Conservation (phyloP, 2,113 vertebrate genomes). For the Hyaena hyaena region DNA sequence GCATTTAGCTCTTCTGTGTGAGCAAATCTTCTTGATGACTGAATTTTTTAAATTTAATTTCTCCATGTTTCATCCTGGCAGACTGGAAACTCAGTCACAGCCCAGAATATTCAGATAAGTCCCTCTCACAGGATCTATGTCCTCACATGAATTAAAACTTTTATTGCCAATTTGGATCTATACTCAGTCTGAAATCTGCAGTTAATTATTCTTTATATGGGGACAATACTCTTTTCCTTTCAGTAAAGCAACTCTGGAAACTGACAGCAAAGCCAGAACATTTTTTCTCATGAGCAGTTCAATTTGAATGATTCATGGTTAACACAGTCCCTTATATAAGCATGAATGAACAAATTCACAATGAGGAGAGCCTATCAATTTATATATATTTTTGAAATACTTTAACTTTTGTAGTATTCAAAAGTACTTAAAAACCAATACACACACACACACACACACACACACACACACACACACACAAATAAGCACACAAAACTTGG, state of each 20-base stretch:
- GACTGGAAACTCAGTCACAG: not conserved
- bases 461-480: not conserved
- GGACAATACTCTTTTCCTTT: conserved; percentile 42
- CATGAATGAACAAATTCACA: conserved; percentile 79
- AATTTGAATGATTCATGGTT: conserved; percentile 66
- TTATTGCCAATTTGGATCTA: conserved; percentile 52
- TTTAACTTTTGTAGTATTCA: conserved; percentile 57
- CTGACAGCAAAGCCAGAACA: conserved; percentile 32
- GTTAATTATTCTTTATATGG: conserved; percentile 55
- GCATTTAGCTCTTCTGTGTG: not conserved
- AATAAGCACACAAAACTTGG: not conserved
- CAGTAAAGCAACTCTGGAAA: conserved; percentile 45
- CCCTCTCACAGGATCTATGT: not conserved
- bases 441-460: not conserved
- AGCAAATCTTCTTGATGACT: conserved; percentile 5
- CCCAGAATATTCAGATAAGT: conserved; percentile 36
- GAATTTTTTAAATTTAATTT: not conserved
- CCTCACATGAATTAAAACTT: conserved; percentile 18
- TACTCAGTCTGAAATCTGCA: conserved; percentile 14
- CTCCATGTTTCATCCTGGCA: not conserved
- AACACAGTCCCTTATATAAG: conserved; percentile 71
- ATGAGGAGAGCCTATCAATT: conserved; percentile 69
- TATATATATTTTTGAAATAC: conserved; percentile 76
- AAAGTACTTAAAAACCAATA: conserved; percentile 53
- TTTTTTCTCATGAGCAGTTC: conserved; percentile 71